A percentile compares a stretch with the other conserved stretches of the same genome.
phyloP scores from a whole-genome alignment of 2,888 invertebrate genomes.

The Pyrrhosoma nymphula region DNA sequence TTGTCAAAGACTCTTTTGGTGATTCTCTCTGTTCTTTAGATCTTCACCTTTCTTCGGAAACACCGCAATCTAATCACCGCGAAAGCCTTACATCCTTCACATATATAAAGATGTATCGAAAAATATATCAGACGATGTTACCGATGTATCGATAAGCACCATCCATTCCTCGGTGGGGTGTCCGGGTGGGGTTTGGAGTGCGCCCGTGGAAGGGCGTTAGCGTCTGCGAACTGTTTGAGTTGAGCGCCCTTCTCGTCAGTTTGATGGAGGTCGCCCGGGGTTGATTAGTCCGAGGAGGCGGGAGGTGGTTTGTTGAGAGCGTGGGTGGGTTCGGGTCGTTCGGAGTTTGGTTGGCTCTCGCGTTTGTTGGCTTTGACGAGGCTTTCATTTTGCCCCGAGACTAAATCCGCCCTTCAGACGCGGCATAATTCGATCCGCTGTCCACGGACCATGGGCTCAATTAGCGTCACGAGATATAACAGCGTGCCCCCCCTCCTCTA shows the following conservation, averaged over 20 bases:
- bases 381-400: constrained; percentile 17
- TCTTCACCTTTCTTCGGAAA: no score
- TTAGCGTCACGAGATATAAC: constrained; percentile 29
- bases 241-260: neutral
- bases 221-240: neutral
- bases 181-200: neutral
- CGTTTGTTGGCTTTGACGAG: constrained; percentile 36
- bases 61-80: no score
- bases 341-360: neutral
- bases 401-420: constrained; percentile 32
- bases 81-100: no score
- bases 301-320: neutral
- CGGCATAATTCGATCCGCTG: constrained; percentile 30
- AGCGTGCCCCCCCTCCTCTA: neutral
- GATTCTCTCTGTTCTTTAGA: no score
- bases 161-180: no score
- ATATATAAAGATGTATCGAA: no score
- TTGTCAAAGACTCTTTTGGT: no score
- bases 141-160: no score
- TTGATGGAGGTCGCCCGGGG: constrained; percentile 32
- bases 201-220: neutral
- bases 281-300: neutral
- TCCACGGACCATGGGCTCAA: constrained; percentile 13
- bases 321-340: neutral
- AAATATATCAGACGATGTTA: no score